Evolutionary conservation across 2,888 invertebrate species (phyloP).

Genomic region (Ametastegia equiseti): DNA sequence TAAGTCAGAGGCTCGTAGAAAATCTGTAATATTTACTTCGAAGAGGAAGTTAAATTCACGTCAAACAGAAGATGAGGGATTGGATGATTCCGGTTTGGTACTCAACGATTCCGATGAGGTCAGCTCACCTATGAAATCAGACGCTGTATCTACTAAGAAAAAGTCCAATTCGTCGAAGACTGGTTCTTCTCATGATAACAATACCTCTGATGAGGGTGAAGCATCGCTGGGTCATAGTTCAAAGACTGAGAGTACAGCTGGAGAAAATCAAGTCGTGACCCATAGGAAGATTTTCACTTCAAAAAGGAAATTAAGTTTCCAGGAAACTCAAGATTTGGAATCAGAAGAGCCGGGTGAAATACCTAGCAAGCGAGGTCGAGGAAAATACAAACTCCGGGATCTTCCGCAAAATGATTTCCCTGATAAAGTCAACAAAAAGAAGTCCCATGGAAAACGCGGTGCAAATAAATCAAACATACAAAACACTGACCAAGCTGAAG

Average conservation of each 20-base stretch:
- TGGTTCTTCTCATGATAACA: background rate
- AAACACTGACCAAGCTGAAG: background rate
- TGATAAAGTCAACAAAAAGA: background rate
- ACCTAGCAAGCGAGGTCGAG: background rate
- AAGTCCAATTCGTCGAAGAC: background rate
- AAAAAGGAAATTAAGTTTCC: background rate
- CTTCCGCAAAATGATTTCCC: background rate
- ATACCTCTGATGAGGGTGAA: background rate
- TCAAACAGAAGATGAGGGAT: background rate
- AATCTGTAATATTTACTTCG: background rate
- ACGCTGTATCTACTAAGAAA: background rate
- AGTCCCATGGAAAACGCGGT: background rate
- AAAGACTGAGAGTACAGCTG: background rate
- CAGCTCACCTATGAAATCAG: background rate
- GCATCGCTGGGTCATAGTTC: background rate
- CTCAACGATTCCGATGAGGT: background rate
- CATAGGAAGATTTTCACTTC: background rate
- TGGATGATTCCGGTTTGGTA: background rate
- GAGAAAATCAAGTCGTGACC: background rate
- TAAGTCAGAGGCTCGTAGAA: too few relatives aligned
- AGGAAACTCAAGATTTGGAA: background rate
- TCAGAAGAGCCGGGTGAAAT: background rate
- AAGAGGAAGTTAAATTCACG: background rate
- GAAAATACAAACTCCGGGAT: background rate
- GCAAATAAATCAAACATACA: background rate